Conservation (phyloP, 2,113 vertebrate species). For the Ginglymostoma cirratum region DNA sequence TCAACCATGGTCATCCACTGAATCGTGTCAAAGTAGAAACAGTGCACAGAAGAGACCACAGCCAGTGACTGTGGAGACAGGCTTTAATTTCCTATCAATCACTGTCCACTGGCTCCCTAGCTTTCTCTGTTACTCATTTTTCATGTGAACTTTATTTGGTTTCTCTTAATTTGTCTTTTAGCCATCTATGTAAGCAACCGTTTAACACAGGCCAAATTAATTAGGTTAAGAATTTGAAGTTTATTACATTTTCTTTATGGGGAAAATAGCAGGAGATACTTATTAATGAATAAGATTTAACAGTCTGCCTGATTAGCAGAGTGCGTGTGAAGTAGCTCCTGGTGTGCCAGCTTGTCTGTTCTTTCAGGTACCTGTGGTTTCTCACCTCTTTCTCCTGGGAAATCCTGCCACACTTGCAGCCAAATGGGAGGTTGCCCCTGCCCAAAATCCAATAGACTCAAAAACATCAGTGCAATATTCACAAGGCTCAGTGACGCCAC, state of each 20-base stretch:
- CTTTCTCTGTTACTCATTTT: background rate
- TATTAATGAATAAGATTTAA: constrained; percentile 19
- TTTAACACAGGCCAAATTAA: constrained; percentile 14
- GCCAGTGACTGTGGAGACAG: background rate
- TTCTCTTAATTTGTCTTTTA: background rate
- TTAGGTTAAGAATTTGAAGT: constrained; percentile 26
- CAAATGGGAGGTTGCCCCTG: background rate
- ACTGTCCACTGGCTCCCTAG: background rate
- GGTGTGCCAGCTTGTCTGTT: background rate
- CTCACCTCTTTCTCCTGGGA: background rate
- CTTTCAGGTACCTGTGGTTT: background rate
- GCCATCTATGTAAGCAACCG: background rate
- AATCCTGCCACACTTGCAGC: background rate
- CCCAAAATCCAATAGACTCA: background rate
- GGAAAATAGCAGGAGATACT: constrained; percentile 17
- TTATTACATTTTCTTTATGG: constrained; percentile 10
- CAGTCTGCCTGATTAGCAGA: constrained; percentile 9
- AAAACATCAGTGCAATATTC: background rate
- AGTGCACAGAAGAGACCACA: background rate
- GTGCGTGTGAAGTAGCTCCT: background rate
- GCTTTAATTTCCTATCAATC: constrained; percentile 33
- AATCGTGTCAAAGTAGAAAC: background rate
- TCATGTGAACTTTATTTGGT: constrained; percentile 9
- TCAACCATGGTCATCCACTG: background rate
- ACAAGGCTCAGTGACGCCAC: too few species aligned